Conservation (phyloP, 2,113 vertebrate species). For the Proterorhinus semilunaris region DNA sequence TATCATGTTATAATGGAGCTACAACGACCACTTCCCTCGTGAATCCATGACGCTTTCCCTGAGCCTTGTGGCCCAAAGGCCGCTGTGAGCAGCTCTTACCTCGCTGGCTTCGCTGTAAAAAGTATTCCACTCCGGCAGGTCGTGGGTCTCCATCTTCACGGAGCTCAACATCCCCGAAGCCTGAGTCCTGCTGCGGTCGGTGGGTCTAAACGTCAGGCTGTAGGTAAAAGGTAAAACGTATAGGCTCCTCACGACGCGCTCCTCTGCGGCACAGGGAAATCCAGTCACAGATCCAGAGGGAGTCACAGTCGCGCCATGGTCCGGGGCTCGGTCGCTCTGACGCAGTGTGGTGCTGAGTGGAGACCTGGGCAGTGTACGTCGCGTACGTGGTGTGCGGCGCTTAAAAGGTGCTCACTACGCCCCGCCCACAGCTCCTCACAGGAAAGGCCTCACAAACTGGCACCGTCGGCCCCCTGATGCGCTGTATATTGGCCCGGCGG, state of each 20-base stretch:
- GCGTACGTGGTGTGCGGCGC: slow-evolving; percentile 39
- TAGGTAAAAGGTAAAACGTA: background rate
- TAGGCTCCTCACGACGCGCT: slow-evolving; percentile 6
- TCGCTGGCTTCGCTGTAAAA: slow-evolving; percentile 83
- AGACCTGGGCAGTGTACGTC: slow-evolving; percentile 24
- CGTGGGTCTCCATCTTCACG: slow-evolving; percentile 86
- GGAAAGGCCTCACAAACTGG: slow-evolving; percentile 68
- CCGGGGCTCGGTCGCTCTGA: slow-evolving; percentile 14
- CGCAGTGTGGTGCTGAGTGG: background rate
- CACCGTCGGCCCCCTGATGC: slow-evolving; percentile 81
- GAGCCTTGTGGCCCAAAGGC: background rate
- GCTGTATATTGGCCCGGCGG: slow-evolving; percentile 75
- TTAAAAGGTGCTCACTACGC: slow-evolving; percentile 66
- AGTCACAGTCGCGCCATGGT: background rate
- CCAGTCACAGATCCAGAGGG: background rate
- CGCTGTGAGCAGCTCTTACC: slow-evolving; percentile 58
- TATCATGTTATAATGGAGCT: too few relatives aligned
- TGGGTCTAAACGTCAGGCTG: background rate
- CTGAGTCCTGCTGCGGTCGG: slow-evolving; percentile 35
- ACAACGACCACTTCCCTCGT: too few relatives aligned
- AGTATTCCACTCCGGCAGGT: slow-evolving; percentile 82
- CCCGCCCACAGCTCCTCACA: slow-evolving; percentile 60
- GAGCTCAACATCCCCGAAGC: slow-evolving; percentile 83
- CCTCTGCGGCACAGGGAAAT: background rate
- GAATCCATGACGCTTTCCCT: too few relatives aligned